A percentile compares a stretch with the other conserved stretches of the same genome.
These are phyloP conservation scores for Drosophila rufa DNA, from an alignment of 1,140 invertebrate genomes.

Conservation along the genomic window DNA sequence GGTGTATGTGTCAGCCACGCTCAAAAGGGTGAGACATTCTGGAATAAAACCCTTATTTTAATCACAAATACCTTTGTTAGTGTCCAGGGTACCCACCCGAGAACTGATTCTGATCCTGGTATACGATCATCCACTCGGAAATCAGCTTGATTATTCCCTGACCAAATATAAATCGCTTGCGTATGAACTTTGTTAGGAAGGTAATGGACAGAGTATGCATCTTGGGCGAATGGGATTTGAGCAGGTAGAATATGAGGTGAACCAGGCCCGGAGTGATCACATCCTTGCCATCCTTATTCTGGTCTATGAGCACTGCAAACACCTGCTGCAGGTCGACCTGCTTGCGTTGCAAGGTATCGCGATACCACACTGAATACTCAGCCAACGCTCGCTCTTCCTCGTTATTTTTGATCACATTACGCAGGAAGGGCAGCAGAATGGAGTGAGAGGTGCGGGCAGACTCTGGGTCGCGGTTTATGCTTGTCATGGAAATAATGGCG, in stretches of 20 bases:
- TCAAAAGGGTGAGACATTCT: conserved; percentile 79
- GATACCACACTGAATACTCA: conserved; percentile 77
- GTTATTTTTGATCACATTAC: conserved; percentile 76
- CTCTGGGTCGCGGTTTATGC: conserved; percentile 77
- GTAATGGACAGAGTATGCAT: conserved; percentile 70
- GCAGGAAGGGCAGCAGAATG: conserved; percentile 70
- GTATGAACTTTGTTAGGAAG: conserved; percentile 77
- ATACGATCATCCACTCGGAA: conserved; percentile 79
- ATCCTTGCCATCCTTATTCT: conserved; percentile 83
- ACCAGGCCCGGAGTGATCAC: conserved; percentile 78
- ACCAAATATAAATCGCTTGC: conserved; percentile 77
- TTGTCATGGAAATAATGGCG: conserved; percentile 78
- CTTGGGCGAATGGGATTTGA: conserved; percentile 65
- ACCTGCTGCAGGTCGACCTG: conserved; percentile 77
- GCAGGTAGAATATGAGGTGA: conserved; percentile 69
- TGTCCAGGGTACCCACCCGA: conserved; percentile 43
- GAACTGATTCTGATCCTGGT: conserved; percentile 80
- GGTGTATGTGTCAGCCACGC: conserved; percentile 80
- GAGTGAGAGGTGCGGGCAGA: conserved; percentile 60
- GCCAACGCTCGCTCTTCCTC: conserved; percentile 71
- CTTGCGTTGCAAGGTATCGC: conserved; percentile 73
- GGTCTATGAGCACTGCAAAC: conserved; percentile 76
- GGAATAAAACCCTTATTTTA: neutral
- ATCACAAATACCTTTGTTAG: neutral
- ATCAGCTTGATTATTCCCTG: conserved; percentile 73